phyloP scores from a whole-genome alignment of 2,888 invertebrate genomes.

The Seladonia tumulorum region DNA sequence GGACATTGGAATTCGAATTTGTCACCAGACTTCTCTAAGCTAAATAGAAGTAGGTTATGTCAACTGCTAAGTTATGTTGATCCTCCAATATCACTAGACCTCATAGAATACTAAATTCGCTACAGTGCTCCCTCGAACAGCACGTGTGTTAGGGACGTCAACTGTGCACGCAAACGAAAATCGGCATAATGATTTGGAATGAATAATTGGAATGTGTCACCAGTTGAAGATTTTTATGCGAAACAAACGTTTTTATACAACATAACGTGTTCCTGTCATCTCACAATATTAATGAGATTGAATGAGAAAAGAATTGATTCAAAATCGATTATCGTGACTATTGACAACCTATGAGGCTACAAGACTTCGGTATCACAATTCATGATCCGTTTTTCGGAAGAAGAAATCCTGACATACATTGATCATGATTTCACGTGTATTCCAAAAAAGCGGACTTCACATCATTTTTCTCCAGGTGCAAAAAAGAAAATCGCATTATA shows the following conservation, averaged over 20 bases:
- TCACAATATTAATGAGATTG: too few species aligned
- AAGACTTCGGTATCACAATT: neutral
- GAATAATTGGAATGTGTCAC: neutral
- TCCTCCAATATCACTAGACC: neutral
- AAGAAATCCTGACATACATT: neutral
- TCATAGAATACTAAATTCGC: neutral
- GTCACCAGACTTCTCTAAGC: neutral
- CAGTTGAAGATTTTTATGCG: neutral
- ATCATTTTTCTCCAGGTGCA: neutral
- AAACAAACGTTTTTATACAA: too few species aligned
- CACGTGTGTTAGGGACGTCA: conserved; percentile 1
- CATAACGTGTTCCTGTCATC: too few species aligned
- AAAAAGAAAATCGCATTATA: neutral
- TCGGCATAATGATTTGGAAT: neutral
- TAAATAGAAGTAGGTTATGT: neutral
- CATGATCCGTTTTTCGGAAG: neutral
- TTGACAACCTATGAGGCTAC: neutral
- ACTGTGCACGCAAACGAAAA: neutral
- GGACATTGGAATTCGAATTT: too few species aligned
- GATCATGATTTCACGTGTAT: neutral
- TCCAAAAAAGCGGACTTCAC: neutral
- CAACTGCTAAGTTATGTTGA: too few species aligned
- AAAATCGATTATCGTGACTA: too few species aligned
- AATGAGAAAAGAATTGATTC: too few species aligned
- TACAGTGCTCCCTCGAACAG: neutral